phyloP scores from a whole-genome alignment of 2,113 vertebrate species.

The Typhlomys cinereus region DNA sequence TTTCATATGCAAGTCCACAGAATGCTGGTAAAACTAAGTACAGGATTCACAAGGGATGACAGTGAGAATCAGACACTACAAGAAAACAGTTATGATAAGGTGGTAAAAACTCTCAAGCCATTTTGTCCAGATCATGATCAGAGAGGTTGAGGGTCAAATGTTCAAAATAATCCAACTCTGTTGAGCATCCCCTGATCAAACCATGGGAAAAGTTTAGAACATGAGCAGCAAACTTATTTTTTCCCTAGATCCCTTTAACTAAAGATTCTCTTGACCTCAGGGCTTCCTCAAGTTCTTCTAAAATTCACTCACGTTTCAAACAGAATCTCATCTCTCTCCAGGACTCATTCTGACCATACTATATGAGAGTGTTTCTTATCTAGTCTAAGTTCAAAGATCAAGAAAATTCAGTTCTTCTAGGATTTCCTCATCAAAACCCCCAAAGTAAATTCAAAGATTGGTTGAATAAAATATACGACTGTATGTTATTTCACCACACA shows the following conservation, averaged over 20 bases:
- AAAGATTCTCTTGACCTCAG: background rate
- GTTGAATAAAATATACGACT: background rate
- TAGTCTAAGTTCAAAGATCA: background rate
- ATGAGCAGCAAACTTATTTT: background rate
- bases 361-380: accelerated
- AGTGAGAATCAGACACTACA: background rate
- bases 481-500: background rate
- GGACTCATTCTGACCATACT: background rate
- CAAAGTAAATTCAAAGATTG: conserved; percentile 1
- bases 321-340: background rate
- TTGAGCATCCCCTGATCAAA: background rate
- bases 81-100: conserved; percentile 26
- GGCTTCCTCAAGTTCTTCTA: background rate
- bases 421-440: background rate
- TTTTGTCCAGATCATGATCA: background rate
- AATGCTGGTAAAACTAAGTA: background rate
- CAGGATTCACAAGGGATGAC: background rate
- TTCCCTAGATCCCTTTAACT: background rate
- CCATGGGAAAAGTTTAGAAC: background rate
- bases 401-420: background rate
- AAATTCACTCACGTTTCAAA: background rate
- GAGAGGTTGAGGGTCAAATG: background rate
- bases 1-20: background rate
- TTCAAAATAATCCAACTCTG: background rate
- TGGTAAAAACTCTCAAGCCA: background rate